phyloP scores from a whole-genome alignment of 2,888 invertebrate genomes.

The Drosophila birchii region DNA sequence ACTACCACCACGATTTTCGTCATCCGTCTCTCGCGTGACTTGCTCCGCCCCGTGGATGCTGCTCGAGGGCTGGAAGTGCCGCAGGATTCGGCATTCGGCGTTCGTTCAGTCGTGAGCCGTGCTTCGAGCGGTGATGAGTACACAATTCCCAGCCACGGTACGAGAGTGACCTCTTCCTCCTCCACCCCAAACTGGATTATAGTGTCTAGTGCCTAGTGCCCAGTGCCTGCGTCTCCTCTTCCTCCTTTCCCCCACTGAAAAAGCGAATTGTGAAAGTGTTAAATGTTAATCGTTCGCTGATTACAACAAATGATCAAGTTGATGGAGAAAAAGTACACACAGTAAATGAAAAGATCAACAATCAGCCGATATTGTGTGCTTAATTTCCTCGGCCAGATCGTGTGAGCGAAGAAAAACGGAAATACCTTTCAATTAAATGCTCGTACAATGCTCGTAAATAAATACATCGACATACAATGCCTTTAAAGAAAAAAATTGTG shows the following conservation, averaged over 20 bases:
- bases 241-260: constrained; percentile 5
- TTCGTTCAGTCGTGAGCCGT: constrained; percentile 74
- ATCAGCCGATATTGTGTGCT: constrained; percentile 43
- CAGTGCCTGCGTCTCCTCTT: constrained; percentile 3
- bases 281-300: constrained; percentile 75
- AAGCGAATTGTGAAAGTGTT: constrained; percentile 71
- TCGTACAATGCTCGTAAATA: constrained; percentile 48
- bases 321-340: constrained; percentile 50
- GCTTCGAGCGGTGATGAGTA: constrained; percentile 79
- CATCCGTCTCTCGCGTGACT: constrained; percentile 55
- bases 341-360: constrained; percentile 41
- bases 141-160: constrained; percentile 46
- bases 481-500: constrained; percentile 65
- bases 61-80: constrained; percentile 83
- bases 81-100: constrained; percentile 73
- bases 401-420: constrained; percentile 60
- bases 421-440: constrained; percentile 73
- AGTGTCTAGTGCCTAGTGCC: constrained; percentile 16
- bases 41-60: constrained; percentile 69
- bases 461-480: constrained; percentile 48
- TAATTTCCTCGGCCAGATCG: constrained; percentile 28
- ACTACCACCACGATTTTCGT: constrained; percentile 2
- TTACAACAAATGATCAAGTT: constrained; percentile 72
- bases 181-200: constrained; percentile 32
- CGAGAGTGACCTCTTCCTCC: constrained; percentile 36